Conservation (phyloP, 1,140 invertebrate species). For the Drosophila mayri region DNA sequence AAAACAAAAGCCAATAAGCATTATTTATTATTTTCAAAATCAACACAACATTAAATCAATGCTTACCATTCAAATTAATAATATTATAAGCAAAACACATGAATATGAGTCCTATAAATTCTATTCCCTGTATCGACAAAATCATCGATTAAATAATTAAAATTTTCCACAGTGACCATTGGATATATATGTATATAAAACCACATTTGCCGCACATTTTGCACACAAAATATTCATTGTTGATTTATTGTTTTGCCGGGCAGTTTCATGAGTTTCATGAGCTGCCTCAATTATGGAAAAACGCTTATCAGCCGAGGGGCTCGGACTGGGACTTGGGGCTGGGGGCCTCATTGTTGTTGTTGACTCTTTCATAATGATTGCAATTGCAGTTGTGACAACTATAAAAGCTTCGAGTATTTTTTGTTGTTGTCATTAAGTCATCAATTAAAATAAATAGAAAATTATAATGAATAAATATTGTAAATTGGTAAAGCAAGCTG, state of each 20-base stretch:
- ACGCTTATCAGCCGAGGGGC: slow-evolving; percentile 57
- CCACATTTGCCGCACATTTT: slow-evolving; percentile 22
- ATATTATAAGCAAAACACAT: no score
- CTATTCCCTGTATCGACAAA: background rate
- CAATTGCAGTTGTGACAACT: slow-evolving; percentile 75
- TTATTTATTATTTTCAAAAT: background rate
- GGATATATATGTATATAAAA: background rate
- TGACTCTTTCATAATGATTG: slow-evolving; percentile 72
- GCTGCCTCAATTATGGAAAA: slow-evolving; percentile 64
- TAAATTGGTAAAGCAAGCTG: slow-evolving; percentile 28
- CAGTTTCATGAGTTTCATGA: slow-evolving; percentile 59
- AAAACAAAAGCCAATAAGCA: background rate
- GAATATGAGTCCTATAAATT: background rate
- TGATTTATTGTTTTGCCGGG: slow-evolving; percentile 54
- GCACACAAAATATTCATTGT: slow-evolving; percentile 32
- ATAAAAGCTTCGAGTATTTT: slow-evolving; percentile 59
- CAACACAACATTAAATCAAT: background rate
- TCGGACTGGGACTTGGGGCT: background rate
- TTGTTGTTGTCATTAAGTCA: slow-evolving; percentile 65
- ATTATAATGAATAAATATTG: slow-evolving; percentile 71
- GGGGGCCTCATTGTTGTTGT: slow-evolving; percentile 53
- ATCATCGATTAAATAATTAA: slow-evolving; percentile 39
- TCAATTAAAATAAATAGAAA: slow-evolving; percentile 82
- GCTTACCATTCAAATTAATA: background rate
- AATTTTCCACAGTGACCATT: slow-evolving; percentile 4